A percentile compares a stretch with the other conserved stretches of the same genome.
phyloP scores from a whole-genome alignment of 2,888 invertebrate genomes.

The Phrixothrix hirtus region DNA sequence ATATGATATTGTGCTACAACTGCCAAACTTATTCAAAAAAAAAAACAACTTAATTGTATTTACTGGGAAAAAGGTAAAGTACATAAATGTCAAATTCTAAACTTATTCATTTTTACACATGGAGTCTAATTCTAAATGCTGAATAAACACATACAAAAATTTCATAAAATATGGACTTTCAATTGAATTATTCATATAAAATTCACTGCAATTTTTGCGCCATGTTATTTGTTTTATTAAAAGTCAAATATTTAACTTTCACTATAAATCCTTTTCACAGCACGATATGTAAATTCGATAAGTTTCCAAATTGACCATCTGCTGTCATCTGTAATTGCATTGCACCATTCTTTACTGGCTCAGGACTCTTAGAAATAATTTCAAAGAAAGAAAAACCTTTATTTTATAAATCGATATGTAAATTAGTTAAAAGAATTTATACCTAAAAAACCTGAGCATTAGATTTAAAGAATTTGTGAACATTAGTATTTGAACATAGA shows the following conservation, averaged over 20 bases:
- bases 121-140: conserved; percentile 31
- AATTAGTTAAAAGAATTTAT: neutral
- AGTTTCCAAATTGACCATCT: conserved; percentile 40
- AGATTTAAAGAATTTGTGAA: too few species aligned
- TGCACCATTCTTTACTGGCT: conserved; percentile 37
- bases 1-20: conserved; percentile 49
- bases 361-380: neutral
- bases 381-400: too few species aligned
- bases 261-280: conserved; percentile 48
- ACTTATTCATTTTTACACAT: conserved; percentile 10
- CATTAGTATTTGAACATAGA: too few species aligned
- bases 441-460: neutral
- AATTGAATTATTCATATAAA: conserved; percentile 25
- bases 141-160: conserved; percentile 37
- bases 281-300: conserved; percentile 55
- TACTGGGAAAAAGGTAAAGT: conserved; percentile 7
- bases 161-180: conserved; percentile 7
- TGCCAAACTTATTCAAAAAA: conserved; percentile 1
- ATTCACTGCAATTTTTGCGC: conserved; percentile 43
- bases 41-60: conserved; percentile 4
- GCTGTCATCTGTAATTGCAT: conserved; percentile 41
- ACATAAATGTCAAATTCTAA: conserved; percentile 7
- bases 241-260: too few species aligned
- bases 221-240: too few species aligned
- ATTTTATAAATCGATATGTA: neutral